These are phyloP conservation scores for Chiloscyllium punctatum DNA, from an alignment of 2,797 vertebrate species.

Conservation along the genomic window DNA sequence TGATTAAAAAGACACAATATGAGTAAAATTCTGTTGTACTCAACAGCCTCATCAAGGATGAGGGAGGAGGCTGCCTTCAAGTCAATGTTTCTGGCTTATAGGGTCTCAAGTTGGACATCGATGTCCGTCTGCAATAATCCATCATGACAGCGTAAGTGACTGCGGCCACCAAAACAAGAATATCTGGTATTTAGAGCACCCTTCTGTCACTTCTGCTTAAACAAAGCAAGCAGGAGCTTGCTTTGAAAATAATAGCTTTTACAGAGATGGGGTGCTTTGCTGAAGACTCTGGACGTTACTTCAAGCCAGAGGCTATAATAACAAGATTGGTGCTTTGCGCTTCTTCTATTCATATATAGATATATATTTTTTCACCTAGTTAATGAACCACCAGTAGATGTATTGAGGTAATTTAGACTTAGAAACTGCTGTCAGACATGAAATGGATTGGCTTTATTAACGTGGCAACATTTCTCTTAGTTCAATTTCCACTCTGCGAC, in stretches of 20 bases:
- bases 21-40: not conserved
- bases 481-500: not conserved
- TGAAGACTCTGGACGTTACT: not conserved
- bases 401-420: constrained; percentile 27
- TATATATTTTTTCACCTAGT: not conserved
- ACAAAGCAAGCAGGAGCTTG: not conserved
- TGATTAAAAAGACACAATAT: not conserved
- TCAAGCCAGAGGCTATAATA: constrained; percentile 5
- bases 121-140: not conserved
- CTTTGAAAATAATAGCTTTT: not conserved
- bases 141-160: not conserved
- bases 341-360: not conserved
- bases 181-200: not conserved
- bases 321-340: not conserved
- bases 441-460: constrained; percentile 28
- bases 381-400: constrained; percentile 20
- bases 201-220: not conserved
- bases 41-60: not conserved
- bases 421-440: constrained; percentile 11
- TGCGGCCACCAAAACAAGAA: not conserved
- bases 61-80: not conserved
- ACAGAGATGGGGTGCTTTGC: not conserved
- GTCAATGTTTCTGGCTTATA: not conserved
- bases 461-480: not conserved
- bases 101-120: not conserved